Evolutionary conservation across 2,113 vertebrate genomes (phyloP), one percentile per base, ranked within the genome.

Genomic region (Heterochromis multidens): DNA sequence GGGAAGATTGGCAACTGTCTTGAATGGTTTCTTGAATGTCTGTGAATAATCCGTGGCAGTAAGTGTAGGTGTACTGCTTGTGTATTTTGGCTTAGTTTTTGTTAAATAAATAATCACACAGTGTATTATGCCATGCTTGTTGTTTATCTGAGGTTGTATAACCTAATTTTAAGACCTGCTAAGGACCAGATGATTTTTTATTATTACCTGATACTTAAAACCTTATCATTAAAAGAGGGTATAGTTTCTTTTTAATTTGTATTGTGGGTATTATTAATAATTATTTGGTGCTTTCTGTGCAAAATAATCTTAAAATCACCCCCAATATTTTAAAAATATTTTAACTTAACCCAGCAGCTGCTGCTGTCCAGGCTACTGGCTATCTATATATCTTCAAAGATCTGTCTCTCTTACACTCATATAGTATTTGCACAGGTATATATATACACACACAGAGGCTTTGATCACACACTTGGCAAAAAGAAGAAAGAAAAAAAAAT

Each of bases 381-480:
- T 37, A 3, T 49, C 23, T 54, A 21, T 82, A 37, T 52, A 29
- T 77, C 46, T 60, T 77, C 49, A 80, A 61, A 21, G n/a, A 27
- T 58, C 72, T 25, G 27, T 31, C 14, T 13, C 9, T 27, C 77
- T 60, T 25, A 72, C 4, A 14, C 67, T 80, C 59, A 62, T 43
- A 80, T 62, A 83, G 27, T 58, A 49, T 61, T 52, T 43, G 52
- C 74, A 10, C 81, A 80, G 63, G 59, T 63, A 88, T 49, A 67
- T 27, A 79, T 74, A 80, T 60, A 60, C 43, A 78, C 33, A 82
- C 35, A 85, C 65, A 82, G 19, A 79, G 43, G 78, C 88, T 93
- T 91, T 92, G 86, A 94, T 93, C 94, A 90, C 89, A 88, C 74
- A n/a, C 83, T 87, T 77, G 81, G 89, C 84, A 87, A 88, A 87